phyloP scores from a whole-genome alignment of 2,888 invertebrate genomes.

The Epistrophe grossulariae region DNA sequence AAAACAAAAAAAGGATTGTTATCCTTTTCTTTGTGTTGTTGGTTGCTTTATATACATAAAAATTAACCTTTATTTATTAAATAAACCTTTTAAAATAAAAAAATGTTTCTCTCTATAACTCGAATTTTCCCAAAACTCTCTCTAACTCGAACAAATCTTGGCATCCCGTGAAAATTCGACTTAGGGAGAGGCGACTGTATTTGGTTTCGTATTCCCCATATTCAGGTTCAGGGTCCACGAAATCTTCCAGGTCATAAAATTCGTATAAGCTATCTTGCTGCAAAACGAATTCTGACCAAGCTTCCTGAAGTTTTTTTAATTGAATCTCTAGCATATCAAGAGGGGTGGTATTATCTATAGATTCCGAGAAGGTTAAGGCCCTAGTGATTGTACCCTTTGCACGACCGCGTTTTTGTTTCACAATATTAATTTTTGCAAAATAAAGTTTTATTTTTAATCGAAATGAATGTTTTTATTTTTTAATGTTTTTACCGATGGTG shows the following conservation, averaged over 20 bases:
- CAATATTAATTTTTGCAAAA: neutral
- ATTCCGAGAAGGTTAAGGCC: slow-evolving; percentile 28
- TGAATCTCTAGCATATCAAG: slow-evolving; percentile 12
- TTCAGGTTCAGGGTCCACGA: slow-evolving; percentile 18
- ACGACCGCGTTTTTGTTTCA: too few species aligned
- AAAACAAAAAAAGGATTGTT: too few species aligned
- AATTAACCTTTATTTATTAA: too few species aligned
- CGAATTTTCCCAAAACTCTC: too few species aligned
- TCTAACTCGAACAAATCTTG: too few species aligned
- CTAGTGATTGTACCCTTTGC: neutral
- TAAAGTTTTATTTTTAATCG: neutral
- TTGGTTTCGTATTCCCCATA: slow-evolving; percentile 46
- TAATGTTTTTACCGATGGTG: neutral
- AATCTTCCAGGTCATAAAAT: neutral
- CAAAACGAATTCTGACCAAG: slow-evolving; percentile 1
- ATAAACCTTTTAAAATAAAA: too few species aligned
- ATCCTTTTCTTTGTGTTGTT: too few species aligned
- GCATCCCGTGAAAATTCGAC: too few species aligned
- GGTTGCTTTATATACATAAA: too few species aligned
- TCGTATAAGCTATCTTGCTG: slow-evolving; percentile 5
- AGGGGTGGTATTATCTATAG: neutral
- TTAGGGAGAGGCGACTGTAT: too few species aligned
- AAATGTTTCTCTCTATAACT: too few species aligned
- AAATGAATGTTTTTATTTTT: neutral
- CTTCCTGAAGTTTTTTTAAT: slow-evolving; percentile 29